These are phyloP conservation scores for Neuroterus valhalla DNA, from an alignment of 1,140 invertebrate genomes.

Conservation along the genomic window DNA sequence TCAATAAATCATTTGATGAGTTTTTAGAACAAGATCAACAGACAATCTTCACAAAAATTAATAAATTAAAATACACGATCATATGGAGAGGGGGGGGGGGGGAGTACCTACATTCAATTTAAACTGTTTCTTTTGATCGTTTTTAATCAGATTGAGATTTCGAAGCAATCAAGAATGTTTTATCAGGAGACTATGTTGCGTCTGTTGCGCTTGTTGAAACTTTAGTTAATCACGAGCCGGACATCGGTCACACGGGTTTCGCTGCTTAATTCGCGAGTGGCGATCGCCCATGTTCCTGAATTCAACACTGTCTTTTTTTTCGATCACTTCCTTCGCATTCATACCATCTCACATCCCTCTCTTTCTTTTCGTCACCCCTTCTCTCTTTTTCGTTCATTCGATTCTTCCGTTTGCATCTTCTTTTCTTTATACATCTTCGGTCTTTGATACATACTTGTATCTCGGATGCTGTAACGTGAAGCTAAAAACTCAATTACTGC, in stretches of 20 bases:
- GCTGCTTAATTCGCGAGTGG: slow-evolving; percentile 66
- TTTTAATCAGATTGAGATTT: background rate
- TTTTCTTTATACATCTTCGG: slow-evolving; percentile 51
- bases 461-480: slow-evolving; percentile 64
- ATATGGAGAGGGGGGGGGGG: too few relatives aligned
- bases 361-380: slow-evolving; percentile 45
- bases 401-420: slow-evolving; percentile 38
- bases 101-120: too few relatives aligned
- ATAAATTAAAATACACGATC: too few relatives aligned
- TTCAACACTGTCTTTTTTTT: slow-evolving; percentile 45
- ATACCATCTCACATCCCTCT: slow-evolving; percentile 30
- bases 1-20: too few relatives aligned
- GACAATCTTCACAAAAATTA: too few relatives aligned
- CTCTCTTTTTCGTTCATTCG: slow-evolving; percentile 41
- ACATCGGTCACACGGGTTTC: slow-evolving; percentile 69
- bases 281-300: slow-evolving; percentile 54
- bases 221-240: slow-evolving; percentile 68
- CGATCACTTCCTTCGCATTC: slow-evolving; percentile 35
- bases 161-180: background rate
- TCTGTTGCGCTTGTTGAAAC: slow-evolving; percentile 66
- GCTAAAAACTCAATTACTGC: slow-evolving; percentile 73
- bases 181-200: slow-evolving; percentile 11
- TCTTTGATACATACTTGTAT: slow-evolving; percentile 63
- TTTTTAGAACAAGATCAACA: too few relatives aligned
- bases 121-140: too few relatives aligned